A percentile compares a stretch with the other conserved stretches of the same genome.
Evolutionary conservation across 2,113 vertebrate genomes (phyloP).

Genomic region (Onychorhynchus coronatus): DNA sequence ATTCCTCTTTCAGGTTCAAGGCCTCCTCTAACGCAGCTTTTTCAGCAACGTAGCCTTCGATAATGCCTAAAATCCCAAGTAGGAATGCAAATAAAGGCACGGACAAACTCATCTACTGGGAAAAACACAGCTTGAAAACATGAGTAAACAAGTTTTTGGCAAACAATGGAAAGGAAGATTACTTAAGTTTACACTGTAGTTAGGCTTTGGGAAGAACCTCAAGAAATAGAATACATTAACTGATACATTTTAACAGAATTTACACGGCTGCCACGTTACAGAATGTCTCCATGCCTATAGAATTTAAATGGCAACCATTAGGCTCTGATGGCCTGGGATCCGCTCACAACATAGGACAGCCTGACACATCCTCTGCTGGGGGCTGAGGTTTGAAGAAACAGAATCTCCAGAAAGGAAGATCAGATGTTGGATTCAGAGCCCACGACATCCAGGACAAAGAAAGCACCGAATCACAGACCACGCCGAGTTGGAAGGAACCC

Average conservation of each 20-base stretch:
- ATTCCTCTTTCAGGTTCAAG: conserved; percentile 82
- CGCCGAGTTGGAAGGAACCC: neutral
- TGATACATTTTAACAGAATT: neutral
- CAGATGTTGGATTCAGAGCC: neutral
- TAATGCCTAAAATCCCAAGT: conserved; percentile 76
- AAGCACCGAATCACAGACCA: neutral
- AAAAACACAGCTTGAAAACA: neutral
- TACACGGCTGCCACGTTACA: neutral
- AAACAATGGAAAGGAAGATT: neutral
- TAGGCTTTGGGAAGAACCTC: neutral
- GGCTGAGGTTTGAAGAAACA: neutral
- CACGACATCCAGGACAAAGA: neutral
- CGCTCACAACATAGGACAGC: neutral
- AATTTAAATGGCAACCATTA: neutral
- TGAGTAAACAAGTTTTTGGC: neutral
- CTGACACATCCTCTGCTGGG: neutral
- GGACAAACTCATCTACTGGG: neutral
- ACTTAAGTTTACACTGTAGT: neutral
- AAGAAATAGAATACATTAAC: neutral
- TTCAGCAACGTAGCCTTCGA: conserved; percentile 87
- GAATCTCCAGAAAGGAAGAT: neutral
- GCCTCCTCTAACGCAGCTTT: conserved; percentile 81
- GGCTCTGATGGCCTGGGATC: neutral
- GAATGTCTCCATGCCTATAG: neutral
- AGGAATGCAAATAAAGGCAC: neutral